Percentiles rank a stretch among this genome's conserved stretches.
phyloP scores from a whole-genome alignment of 92 coral and sea anemone species.

The Porites evermanni region DNA sequence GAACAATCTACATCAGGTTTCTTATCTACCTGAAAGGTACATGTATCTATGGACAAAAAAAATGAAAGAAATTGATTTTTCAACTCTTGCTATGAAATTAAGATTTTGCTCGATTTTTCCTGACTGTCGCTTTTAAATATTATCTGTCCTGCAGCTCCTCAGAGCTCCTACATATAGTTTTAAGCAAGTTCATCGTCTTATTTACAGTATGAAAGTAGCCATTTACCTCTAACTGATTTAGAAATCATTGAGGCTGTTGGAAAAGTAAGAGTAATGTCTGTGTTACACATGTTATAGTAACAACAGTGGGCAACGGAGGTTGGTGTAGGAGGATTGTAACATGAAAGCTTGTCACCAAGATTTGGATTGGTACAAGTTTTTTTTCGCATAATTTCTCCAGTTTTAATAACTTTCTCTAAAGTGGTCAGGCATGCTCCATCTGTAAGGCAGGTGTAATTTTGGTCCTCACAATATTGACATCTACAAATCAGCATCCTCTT shows the following conservation, averaged over 20 bases:
- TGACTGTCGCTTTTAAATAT: too few relatives aligned
- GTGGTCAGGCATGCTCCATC: conserved; percentile 55
- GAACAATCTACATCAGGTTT: too few relatives aligned
- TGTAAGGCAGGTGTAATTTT: conserved; percentile 63
- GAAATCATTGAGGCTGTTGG: conserved; percentile 4
- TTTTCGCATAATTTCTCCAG: background rate
- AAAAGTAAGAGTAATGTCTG: conserved; percentile 34
- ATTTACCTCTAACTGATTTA: background rate
- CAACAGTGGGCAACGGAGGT: conserved; percentile 57
- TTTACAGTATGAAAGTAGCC: background rate
- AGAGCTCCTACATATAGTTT: too few relatives aligned
- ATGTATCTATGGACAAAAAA: too few relatives aligned
- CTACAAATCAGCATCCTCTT: conserved; percentile 17
- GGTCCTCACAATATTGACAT: conserved; percentile 46
- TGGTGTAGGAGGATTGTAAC: conserved; percentile 14
- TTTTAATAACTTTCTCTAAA: background rate
- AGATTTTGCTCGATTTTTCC: too few relatives aligned
- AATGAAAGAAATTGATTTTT: too few relatives aligned
- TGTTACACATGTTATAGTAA: conserved; percentile 76
- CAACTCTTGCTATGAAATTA: too few relatives aligned
- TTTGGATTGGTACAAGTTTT: conserved; percentile 30
- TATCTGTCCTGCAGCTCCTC: too few relatives aligned
- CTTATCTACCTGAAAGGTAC: too few relatives aligned
- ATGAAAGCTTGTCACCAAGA: conserved; percentile 21
- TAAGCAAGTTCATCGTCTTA: background rate